These are phyloP conservation scores for Botia almorhae DNA, from an alignment of 2,797 vertebrate species.

Conservation along the genomic window DNA sequence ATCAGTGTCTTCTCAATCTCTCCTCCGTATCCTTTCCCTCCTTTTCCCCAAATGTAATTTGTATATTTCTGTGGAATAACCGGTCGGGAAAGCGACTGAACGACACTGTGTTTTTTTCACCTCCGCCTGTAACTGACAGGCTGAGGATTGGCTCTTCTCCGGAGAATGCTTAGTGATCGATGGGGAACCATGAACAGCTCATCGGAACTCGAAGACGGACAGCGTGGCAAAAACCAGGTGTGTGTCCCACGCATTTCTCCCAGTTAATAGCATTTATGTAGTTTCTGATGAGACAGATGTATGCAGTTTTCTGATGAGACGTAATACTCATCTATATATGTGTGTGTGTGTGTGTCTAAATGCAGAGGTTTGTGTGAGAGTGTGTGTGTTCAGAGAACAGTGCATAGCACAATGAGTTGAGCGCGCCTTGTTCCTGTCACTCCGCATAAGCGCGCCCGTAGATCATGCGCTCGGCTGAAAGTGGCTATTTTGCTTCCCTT, in stretches of 20 bases:
- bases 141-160: constrained; percentile 68
- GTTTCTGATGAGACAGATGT: neutral
- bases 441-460: constrained; percentile 55
- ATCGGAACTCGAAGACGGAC: constrained; percentile 89
- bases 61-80: constrained; percentile 68
- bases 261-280: neutral
- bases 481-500: constrained; percentile 51
- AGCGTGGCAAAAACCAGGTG: constrained; percentile 91
- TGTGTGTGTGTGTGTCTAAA: constrained; percentile 44
- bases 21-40: constrained; percentile 34
- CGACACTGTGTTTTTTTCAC: constrained; percentile 31
- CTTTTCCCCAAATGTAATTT: constrained; percentile 10
- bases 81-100: constrained; percentile 57
- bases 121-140: constrained; percentile 68
- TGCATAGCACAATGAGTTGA: constrained; percentile 56
- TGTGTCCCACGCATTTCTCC: constrained; percentile 25
- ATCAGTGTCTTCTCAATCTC: constrained; percentile 47
- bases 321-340: neutral
- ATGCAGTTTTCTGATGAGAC: neutral
- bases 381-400: constrained; percentile 41
- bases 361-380: neutral
- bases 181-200: constrained; percentile 89
- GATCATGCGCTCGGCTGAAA: constrained; percentile 51
- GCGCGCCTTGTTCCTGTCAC: constrained; percentile 64
- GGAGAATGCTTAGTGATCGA: constrained; percentile 86